phyloP scores from a whole-genome alignment of 2,113 vertebrate genomes.

The Chaetodon auriga region DNA sequence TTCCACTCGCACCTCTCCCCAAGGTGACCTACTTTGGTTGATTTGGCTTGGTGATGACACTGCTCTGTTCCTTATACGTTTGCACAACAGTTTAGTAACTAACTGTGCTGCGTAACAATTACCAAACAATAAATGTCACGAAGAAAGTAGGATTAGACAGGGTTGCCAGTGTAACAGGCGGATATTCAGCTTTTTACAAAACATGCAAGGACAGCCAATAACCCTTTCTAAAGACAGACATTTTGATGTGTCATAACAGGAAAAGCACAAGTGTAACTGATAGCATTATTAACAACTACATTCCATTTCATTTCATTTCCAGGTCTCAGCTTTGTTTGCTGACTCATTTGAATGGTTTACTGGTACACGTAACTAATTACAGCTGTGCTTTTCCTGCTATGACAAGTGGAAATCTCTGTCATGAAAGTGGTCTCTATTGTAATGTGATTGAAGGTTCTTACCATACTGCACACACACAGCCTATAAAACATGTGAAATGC shows the following conservation, averaged over 20 bases:
- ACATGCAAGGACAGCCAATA: not conserved
- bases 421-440: not conserved
- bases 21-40: not conserved
- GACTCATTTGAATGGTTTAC: not conserved
- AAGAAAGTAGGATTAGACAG: not conserved
- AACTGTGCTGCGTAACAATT: not conserved
- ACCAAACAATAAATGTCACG: not conserved
- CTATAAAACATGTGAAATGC: not conserved
- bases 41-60: not conserved
- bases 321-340: not conserved
- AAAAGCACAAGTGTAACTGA: not conserved
- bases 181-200: no score
- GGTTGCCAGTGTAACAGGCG: not conserved
- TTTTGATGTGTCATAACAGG: not conserved
- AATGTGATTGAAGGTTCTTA: no score
- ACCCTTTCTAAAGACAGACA: not conserved
- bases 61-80: not conserved
- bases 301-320: not conserved
- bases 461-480: not conserved
- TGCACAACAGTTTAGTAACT: not conserved
- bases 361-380: not conserved
- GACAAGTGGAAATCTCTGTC: not conserved
- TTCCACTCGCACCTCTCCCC: not conserved
- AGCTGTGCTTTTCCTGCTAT: constrained; percentile 2
- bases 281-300: not conserved